Evolutionary conservation across 2,797 vertebrate species (phyloP).

Genomic region (Dicrostonyx torquatus): DNA sequence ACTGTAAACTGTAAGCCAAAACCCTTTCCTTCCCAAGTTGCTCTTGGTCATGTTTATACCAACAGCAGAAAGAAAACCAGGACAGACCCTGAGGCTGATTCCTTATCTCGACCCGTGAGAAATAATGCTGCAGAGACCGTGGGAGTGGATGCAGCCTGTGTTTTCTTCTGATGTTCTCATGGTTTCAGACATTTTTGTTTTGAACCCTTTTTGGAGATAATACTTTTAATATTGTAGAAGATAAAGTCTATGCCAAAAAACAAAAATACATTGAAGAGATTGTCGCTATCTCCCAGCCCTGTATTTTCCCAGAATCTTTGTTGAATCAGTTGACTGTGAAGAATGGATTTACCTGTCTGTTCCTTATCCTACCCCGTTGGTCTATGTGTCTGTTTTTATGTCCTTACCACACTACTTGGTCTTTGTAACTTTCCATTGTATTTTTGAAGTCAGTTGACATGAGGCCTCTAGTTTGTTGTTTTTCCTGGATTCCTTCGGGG

Average conservation of each 20-base stretch:
- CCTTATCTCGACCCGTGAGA: not conserved
- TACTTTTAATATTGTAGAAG: not conserved
- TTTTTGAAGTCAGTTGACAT: not conserved
- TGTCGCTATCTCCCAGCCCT: accelerated
- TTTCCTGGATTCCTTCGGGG: not conserved
- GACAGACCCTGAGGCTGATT: not conserved
- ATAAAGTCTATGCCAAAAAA: not conserved
- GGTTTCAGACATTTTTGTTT: not conserved
- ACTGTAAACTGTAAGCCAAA: not conserved
- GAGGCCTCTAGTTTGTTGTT: not conserved
- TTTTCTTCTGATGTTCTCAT: not conserved
- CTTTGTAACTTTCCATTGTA: not conserved
- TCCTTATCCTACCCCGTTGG: not conserved
- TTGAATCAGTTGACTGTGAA: not conserved
- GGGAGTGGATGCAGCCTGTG: not conserved
- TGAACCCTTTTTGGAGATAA: not conserved
- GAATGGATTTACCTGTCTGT: not conserved
- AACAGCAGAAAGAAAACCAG: not conserved
- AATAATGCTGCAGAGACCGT: not conserved
- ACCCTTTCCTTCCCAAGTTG: not conserved
- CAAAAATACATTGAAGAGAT: not conserved
- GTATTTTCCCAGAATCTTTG: not conserved
- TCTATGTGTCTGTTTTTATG: not conserved
- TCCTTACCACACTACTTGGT: not conserved
- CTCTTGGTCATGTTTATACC: not conserved